Percentiles rank a stretch among this genome's conserved stretches.
Conservation (phyloP, 2,888 invertebrate species). For the Xestia sexstrigata region DNA sequence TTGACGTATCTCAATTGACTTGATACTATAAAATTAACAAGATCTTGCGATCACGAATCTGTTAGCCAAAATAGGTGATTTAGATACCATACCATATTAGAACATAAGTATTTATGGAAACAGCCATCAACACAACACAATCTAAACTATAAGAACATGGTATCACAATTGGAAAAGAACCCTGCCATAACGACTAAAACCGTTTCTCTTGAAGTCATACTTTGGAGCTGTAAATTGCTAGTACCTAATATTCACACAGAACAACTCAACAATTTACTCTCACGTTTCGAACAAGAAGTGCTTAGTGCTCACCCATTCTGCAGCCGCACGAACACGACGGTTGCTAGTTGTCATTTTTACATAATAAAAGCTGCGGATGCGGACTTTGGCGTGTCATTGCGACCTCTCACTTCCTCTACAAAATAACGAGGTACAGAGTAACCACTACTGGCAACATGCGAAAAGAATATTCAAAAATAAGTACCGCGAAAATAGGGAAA, state of each 20-base stretch:
- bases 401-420: constrained; percentile 71
- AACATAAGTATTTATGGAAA: constrained; percentile 2
- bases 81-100: constrained; percentile 27
- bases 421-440: constrained; percentile 38
- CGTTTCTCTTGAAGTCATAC: neutral
- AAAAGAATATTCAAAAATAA: neutral
- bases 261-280: constrained; percentile 3
- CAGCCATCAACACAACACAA: neutral
- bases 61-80: constrained; percentile 18
- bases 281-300: neutral
- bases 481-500: neutral
- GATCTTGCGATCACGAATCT: constrained; percentile 50
- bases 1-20: constrained; percentile 38
- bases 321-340: constrained; percentile 19
- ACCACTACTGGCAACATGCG: constrained; percentile 5
- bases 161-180: constrained; percentile 4
- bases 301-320: constrained; percentile 11
- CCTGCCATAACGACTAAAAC: neutral
- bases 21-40: constrained; percentile 10
- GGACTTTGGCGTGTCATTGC: constrained; percentile 61
- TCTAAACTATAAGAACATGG: neutral
- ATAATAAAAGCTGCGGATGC: constrained; percentile 57
- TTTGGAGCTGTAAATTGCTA: neutral
- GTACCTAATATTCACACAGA: neutral
- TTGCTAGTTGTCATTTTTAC: constrained; percentile 51